These are phyloP conservation scores for Charina bottae DNA, from an alignment of 2,113 vertebrate species.

Conservation along the genomic window DNA sequence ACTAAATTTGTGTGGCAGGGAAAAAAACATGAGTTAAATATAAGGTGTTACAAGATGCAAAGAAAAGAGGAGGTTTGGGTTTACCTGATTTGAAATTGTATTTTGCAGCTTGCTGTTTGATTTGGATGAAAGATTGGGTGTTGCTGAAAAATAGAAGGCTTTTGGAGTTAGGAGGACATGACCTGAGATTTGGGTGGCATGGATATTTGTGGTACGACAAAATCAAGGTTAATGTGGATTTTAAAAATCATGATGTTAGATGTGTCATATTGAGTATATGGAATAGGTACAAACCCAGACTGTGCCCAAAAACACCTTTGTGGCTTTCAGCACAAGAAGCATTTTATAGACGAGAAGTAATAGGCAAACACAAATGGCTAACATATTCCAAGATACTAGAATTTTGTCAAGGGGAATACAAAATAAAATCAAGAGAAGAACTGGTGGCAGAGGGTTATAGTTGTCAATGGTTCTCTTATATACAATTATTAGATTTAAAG, in stretches of 20 bases:
- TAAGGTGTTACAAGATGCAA: neutral
- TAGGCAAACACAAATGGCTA: neutral
- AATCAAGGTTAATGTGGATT: neutral
- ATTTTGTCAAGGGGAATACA: neutral
- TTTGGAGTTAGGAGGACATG: neutral
- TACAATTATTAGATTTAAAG: neutral
- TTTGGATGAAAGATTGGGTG: neutral
- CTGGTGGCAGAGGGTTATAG: neutral
- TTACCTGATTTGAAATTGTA: neutral
- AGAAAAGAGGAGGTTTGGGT: neutral
- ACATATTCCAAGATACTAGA: neutral
- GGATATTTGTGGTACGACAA: neutral
- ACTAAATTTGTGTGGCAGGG: neutral
- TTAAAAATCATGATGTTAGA: neutral
- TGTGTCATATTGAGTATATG: neutral
- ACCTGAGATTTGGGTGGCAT: neutral
- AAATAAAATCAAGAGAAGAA: neutral
- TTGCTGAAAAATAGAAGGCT: neutral
- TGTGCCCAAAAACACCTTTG: neutral
- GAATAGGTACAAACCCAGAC: neutral
- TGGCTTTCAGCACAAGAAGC: neutral
- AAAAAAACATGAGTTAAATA: neutral
- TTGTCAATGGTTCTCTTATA: neutral
- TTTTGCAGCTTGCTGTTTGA: neutral
- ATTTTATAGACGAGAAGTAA: neutral